These are phyloP conservation scores for Zeugodacus cucurbitae DNA, from an alignment of 1,140 invertebrate species.

Conservation along the genomic window DNA sequence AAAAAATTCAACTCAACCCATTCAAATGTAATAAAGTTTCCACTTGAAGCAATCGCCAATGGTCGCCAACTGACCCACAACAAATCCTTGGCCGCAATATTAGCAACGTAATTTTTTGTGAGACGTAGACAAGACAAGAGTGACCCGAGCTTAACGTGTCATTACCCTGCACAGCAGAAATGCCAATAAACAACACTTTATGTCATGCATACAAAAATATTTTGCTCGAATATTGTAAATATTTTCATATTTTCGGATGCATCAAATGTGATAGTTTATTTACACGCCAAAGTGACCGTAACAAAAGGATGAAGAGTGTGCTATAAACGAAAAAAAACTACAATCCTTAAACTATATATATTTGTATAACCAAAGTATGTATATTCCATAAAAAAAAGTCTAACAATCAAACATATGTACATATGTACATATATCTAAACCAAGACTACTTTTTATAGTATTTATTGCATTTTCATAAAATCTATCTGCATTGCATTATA, in stretches of 20 bases:
- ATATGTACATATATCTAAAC: no score
- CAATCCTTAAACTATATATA: no score
- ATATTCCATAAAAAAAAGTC: no score
- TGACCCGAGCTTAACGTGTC: conserved; percentile 34
- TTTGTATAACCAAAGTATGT: no score
- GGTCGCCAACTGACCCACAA: neutral
- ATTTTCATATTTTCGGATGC: conserved; percentile 10
- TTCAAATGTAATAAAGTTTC: conserved; percentile 17
- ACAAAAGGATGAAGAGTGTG: no score
- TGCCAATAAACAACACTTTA: conserved; percentile 28
- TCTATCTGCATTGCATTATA: neutral
- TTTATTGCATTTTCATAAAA: neutral
- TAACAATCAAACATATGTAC: no score
- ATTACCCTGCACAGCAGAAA: neutral
- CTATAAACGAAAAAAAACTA: neutral
- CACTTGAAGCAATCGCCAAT: conserved; percentile 1
- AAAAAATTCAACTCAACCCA: neutral
- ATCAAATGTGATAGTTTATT: conserved; percentile 13
- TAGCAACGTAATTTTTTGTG: neutral
- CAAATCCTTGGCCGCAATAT: neutral
- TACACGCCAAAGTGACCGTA: neutral
- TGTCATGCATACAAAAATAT: conserved; percentile 33
- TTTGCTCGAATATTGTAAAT: conserved; percentile 10
- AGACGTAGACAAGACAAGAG: neutral
- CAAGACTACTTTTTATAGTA: neutral